Base-by-base conservation (phyloP, 2,888 invertebrate genomes). In the Heteromurus nitidus region DNA sequence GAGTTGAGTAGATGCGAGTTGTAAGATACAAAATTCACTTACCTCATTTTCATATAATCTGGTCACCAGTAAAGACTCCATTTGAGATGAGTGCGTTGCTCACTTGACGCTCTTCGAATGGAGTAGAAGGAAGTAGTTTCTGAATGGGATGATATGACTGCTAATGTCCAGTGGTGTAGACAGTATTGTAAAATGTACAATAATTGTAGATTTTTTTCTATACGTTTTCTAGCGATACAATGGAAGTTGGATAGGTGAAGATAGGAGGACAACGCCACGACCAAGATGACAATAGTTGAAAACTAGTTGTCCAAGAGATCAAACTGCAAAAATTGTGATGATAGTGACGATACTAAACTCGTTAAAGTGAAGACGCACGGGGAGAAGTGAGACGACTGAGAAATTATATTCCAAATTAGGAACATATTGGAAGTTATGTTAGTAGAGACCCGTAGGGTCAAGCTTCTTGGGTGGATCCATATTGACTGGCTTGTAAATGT, bases 391-490 rank as follows among this genome's bases (percentile, higher is more conserved):
- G 75, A 81, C 75, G 31, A 50, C 50, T 24, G 18, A 26, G 26
- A 47, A 24, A 73, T 31, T 30, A 24, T 36, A 36, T 24, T 79
- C 13, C 18, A 26, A 30, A 22, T 42, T 36, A 22, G 2, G 13
- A 36, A 42, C 22, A 42, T 42, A 64, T 24, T 36, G 64, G 42
- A 64, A 60, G 60, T 30, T 30, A 36, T 64, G 42, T 85, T 76
- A 86, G 72, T 86, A 86, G 26, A 86, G 84, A 77, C 85, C 86
- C 55, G 86, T 86, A 53, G 85, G 85, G 67, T 86, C 85, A 65
- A 86, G 84, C 80, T 85, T 85, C 84, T 84, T 85, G 44, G 85
- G 85, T 47, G 85, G 84, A 75, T 83, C 83, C 84, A 84, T 85
- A 60, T 65, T 82, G 74, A 30, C 64, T 53, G 69, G 36, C 42